Base-by-base conservation (phyloP, 2,888 invertebrate genomes). In the Drosophila trichaetosa region DNA sequence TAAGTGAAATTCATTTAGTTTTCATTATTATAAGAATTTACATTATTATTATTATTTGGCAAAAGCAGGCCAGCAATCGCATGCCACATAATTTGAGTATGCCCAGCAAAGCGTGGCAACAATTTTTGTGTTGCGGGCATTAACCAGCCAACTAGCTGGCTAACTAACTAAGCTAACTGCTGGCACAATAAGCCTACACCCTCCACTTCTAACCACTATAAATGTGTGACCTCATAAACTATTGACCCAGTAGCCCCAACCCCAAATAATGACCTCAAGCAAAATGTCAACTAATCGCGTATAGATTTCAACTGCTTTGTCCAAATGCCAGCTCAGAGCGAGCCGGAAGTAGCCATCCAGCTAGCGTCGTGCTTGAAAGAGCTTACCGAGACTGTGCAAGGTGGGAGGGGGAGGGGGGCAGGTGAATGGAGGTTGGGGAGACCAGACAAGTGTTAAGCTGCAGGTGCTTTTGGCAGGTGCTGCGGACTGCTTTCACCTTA, bases 1-100 rank as follows among this genome's bases (percentile, higher is more conserved):
- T 90, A 90, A 90, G 90, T 88, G 82, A 90, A 82, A 77, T 86
- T 83, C 83, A 86, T 86, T 87, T 86, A 83, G 79, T 81, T 88
- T 90, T 81, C 82, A 86, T 83, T 89, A 81, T 79, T 73, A 67
- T 64, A 46, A 57, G 69, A 74, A 79, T 56, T 73, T 74, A 70
- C 63, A 69, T 70, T 75, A 63, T 68, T 68, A 53, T 70, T 79
- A 66, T 67, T 65, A 42, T 42, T 42, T 53, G 67, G 49, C 65
- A 64, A 76, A 84, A 89, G 67, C 82, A 71, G 87, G 83, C 81
- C 86, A 78, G 31, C 68, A 81, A 72, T 87, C 67, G 86, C 87
- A 87, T 88, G 90, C 74, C 69, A 71, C 77, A 77, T 69, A 66
- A 82, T 87, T 86, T 80, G 80, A 59, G 68, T 83, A 74, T 69